Base-by-base conservation (phyloP, 2,113 vertebrate genomes). In the Epinephelus moara region DNA sequence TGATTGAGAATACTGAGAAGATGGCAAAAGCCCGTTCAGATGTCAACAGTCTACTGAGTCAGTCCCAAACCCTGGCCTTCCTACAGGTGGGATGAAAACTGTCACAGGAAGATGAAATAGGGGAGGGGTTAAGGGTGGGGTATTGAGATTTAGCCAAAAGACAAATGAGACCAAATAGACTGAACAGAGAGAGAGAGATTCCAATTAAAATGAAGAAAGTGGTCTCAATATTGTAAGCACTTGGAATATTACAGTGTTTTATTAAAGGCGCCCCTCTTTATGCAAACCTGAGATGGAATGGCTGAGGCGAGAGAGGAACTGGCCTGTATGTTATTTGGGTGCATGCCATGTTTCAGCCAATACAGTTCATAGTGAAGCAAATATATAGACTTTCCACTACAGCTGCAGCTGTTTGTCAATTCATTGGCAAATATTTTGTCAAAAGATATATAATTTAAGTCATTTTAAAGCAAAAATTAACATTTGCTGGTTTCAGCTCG, bases 71-170 rank as follows among this genome's bases (percentile, higher is more conserved):
- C 0, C 4, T 95, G 6, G 80, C 94, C 14, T 98, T 98, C 88
- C 93, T 98, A 19, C 96, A 97, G 98, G 98, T 98, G 91, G 82
- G 83, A n/a, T 21, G 0, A 53, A 52, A 3, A 27, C 14, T 53
- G 49, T 81, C 27, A 52, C 6, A 62, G 21, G 73, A 15, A 57
- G 6, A 60, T 8, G 40, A 37, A 62, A 21, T 1, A 0, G 10
- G 1, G 37, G 11, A 37, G 23, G 18, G 14, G 9, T 1, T 25
- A 69, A n/a, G 10, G 14, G 4, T n/a, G 27, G 3, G 17, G 6
- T 2, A 53, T 17, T 50, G 2, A 9, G 17, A 21, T 30, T 33
- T 0, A 33, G 40, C 40, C 25, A 15, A 45, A 40, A 75, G 19
- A 33, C 27, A 64, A 55, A 45, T 33, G 27, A 59, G 5, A 50